Percentiles rank a stretch among this genome's conserved stretches.
Evolutionary conservation across 64 coral and sea anemone species (phyloP).

Genomic region (Hydrozoanthus tunicans): DNA sequence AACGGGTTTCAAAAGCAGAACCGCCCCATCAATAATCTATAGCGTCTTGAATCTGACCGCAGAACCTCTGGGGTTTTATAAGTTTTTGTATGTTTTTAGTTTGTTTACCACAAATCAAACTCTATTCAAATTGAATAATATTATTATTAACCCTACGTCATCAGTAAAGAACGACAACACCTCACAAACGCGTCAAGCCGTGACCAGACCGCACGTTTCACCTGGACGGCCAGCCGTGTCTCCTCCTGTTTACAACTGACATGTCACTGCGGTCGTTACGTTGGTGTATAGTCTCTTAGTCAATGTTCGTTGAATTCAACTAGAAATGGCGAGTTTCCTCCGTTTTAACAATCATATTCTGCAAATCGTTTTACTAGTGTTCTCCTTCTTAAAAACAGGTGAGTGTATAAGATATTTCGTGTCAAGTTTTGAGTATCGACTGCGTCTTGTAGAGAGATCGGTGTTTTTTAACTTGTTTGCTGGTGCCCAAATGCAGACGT

Average conservation of each 20-base stretch:
- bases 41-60: too few species aligned
- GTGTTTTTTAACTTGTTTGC: not conserved
- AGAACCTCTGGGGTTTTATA: too few species aligned
- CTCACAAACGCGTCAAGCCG: not conserved
- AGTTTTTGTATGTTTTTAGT: not conserved
- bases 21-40: too few species aligned
- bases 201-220: not conserved
- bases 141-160: not conserved
- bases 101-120: not conserved
- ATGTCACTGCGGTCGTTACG: not conserved
- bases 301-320: not conserved
- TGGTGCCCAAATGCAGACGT: not conserved
- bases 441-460: not conserved
- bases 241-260: not conserved
- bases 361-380: not conserved
- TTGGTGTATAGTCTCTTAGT: not conserved
- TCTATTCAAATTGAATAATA: not conserved
- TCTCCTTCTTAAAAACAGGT: constrained; percentile 24
- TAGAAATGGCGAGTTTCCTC: not conserved
- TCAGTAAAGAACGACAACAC: not conserved
- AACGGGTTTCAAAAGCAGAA: too few species aligned
- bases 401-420: not conserved
- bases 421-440: not conserved
- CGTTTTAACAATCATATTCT: not conserved
- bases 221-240: not conserved